Percentiles rank a stretch among this genome's conserved stretches.
These are phyloP conservation scores for Cosmia pyralina DNA, from an alignment of 2,888 invertebrate genomes.

Conservation along the genomic window DNA sequence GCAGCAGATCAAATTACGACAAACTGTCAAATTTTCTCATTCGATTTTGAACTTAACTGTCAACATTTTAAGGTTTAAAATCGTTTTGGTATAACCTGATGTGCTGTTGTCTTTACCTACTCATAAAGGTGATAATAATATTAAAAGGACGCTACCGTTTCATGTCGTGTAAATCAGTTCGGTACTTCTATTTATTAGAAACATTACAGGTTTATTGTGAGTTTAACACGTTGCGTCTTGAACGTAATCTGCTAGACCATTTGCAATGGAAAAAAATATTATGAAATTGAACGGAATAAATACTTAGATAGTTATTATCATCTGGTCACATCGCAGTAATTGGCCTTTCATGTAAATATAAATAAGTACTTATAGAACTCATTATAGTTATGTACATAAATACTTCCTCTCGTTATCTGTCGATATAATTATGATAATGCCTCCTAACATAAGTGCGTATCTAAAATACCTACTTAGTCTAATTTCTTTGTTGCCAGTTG, in stretches of 20 bases:
- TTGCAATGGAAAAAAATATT: conserved; percentile 9
- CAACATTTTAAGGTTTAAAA: too few species aligned
- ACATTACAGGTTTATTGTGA: conserved; percentile 22
- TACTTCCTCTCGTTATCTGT: conserved; percentile 33
- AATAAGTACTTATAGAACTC: not conserved
- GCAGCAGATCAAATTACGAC: too few species aligned
- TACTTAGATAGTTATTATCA: not conserved
- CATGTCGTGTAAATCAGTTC: conserved; percentile 26
- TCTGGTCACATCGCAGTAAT: conserved; percentile 22
- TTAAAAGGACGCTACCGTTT: conserved; percentile 32
- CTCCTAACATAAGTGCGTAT: conserved; percentile 2
- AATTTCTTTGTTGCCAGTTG: conserved; percentile 8
- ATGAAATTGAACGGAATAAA: conserved; percentile 21
- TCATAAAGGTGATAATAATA: conserved; percentile 46
- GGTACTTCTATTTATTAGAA: conserved; percentile 11
- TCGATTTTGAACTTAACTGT: too few species aligned
- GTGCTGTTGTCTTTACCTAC: too few species aligned
- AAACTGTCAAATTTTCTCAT: too few species aligned
- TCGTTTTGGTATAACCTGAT: too few species aligned
- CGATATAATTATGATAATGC: conserved; percentile 9
- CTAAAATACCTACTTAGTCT: conserved; percentile 30
- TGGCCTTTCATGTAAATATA: conserved; percentile 29
- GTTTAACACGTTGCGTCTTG: not conserved
- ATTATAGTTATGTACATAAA: conserved; percentile 2
- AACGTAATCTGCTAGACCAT: not conserved